phyloP scores from a whole-genome alignment of 2,113 vertebrate genomes.

The Corythaeola cristata region DNA sequence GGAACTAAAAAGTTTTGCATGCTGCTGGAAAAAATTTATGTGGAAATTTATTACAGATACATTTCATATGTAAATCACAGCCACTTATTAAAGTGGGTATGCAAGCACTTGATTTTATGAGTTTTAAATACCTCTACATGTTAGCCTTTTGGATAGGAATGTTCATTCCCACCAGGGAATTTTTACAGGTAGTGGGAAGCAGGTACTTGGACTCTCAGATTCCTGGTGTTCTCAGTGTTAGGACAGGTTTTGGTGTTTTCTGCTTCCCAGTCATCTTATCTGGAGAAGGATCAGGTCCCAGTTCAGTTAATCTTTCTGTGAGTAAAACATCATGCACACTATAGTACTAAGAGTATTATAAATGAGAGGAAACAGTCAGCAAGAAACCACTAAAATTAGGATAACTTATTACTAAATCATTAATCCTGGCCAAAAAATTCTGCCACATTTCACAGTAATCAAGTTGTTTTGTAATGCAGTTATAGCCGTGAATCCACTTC shows the following conservation, averaged over 20 bases:
- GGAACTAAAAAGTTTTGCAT: constrained; percentile 93
- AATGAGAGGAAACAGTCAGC: background rate
- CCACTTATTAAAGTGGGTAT: constrained; percentile 72
- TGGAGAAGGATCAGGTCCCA: background rate
- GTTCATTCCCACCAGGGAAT: background rate
- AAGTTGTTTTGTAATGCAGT: background rate
- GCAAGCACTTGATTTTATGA: constrained; percentile 61
- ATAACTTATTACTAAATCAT: background rate
- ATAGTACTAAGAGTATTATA: background rate
- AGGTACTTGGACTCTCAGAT: background rate
- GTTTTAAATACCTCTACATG: constrained; percentile 34
- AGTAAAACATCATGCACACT: background rate
- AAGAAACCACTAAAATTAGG: background rate
- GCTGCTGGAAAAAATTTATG: constrained; percentile 82
- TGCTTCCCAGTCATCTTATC: background rate
- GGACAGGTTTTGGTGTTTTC: background rate
- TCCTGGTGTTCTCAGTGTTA: background rate
- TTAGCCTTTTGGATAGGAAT: constrained; percentile 44
- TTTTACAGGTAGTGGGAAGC: background rate
- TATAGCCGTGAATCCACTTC: background rate
- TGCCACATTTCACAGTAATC: background rate
- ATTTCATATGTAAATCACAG: constrained; percentile 81
- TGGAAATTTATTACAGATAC: constrained; percentile 76
- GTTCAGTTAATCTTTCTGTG: background rate
- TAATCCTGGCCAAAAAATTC: background rate